These are phyloP conservation scores for Epirrhoe alternata DNA, from an alignment of 2,888 invertebrate genomes.

Conservation along the genomic window DNA sequence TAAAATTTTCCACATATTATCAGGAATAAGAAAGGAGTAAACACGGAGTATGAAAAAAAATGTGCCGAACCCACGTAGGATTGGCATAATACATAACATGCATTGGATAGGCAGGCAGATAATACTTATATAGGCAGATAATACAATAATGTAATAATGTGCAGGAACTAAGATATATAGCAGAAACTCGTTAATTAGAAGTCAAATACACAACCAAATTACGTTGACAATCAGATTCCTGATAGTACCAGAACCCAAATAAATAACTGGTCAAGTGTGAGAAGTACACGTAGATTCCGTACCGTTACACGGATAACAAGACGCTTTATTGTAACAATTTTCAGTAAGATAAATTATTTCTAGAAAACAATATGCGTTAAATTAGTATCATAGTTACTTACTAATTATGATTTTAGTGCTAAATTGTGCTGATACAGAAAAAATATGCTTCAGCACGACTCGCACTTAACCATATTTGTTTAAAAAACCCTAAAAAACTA, in stretches of 20 bases:
- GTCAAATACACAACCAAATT: background rate
- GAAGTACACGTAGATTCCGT: background rate
- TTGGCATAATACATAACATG: no score
- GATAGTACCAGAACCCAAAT: slow-evolving; percentile 1
- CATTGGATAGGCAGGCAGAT: no score
- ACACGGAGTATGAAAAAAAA: no score
- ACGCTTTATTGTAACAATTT: no score
- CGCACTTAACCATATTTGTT: background rate
- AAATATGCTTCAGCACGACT: background rate
- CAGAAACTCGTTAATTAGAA: background rate
- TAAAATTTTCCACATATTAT: background rate
- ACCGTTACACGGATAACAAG: no score
- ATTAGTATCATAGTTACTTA: background rate
- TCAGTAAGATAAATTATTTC: background rate
- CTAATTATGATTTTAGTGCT: background rate
- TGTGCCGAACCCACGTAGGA: no score
- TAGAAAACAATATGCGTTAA: background rate
- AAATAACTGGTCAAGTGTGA: slow-evolving; percentile 1
- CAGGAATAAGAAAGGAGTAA: background rate
- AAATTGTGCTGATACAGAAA: background rate
- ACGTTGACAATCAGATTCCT: background rate
- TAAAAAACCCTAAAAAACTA: background rate
- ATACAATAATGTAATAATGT: no score
- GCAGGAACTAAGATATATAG: background rate
- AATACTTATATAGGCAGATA: no score